Evolutionary conservation across 2,888 invertebrate species (phyloP), one percentile per base, ranked within the genome.

Genomic region (Ectemnius lituratus): DNA sequence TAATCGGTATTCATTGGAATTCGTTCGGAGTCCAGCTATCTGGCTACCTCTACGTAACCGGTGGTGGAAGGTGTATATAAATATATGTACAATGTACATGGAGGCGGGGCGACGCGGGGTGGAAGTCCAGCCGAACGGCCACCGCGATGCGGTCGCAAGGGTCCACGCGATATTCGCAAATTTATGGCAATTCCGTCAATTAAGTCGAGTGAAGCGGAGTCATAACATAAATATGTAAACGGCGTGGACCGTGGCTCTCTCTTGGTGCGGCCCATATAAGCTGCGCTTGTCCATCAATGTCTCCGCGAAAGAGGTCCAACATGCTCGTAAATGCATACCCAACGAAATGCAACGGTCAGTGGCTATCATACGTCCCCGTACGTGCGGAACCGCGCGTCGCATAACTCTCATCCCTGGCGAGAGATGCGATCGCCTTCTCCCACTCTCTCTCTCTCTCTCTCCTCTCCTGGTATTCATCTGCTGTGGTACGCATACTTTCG

Each of bases 191-290:
- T 89, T 88, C 87, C 88, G 88, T 88, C 90, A 89, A 90, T 90
- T 89, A 88, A 89, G 88, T 88, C 88, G 88, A 89, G 84, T 85
- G 87, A 84, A 85, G 82, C 87, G 81, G 83, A 87, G 88, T 90
- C 89, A 89, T 89, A 89, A 89, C 89, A 90, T 90, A 90, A 90
- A 90, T 90, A 90, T 89, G 90, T 90, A 89, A 90, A 88, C 85
- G 82, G 85, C 83, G 75, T 76, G 78, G 85, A 85, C 84, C 37
- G 37, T 37, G 83, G 79, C 85, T 80, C 75, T 82, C 83, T 83
- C 83, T 83, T 75, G 74, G 71, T 74, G 74, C 80, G 70, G 81
- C 89, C 37, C 90, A 87, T 90, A 89, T 90, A 89, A 90, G 90
- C 85, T 84, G 79, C 83, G 89, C 88, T 89, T 90, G 88, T 90